These are phyloP conservation scores for Kryptopterus vitreolus DNA, from an alignment of 2,797 vertebrate species.

Conservation along the genomic window DNA sequence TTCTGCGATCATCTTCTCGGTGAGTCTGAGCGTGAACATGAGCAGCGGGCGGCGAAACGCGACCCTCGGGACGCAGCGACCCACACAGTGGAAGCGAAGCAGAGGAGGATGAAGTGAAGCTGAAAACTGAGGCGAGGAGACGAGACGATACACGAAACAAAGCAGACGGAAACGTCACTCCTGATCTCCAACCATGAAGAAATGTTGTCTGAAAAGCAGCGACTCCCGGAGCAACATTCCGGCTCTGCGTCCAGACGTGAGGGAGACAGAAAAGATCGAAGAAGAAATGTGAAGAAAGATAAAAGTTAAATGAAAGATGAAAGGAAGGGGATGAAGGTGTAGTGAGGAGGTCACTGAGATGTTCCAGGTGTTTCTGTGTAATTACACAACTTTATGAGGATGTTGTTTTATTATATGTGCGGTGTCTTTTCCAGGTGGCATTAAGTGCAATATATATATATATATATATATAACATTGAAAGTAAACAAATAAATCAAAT, in stretches of 20 bases:
- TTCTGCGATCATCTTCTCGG: neutral
- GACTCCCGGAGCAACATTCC: neutral
- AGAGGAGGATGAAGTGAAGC: neutral
- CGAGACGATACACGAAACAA: neutral
- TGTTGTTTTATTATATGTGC: too few relatives aligned
- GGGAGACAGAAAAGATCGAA: neutral
- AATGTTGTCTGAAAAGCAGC: neutral
- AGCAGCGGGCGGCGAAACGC: neutral
- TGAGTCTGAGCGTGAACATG: neutral
- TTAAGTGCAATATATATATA: neutral
- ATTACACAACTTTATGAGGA: neutral
- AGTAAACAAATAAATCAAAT: neutral
- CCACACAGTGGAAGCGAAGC: slow-evolving; percentile 10
- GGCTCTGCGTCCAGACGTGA: neutral
- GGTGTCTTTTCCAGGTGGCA: too few relatives aligned
- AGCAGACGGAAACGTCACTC: neutral
- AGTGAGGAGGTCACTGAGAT: neutral
- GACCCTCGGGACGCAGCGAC: neutral
- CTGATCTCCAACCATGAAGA: neutral
- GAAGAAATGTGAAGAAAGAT: neutral
- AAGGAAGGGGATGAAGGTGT: neutral
- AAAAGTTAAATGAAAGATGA: neutral
- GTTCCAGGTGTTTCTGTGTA: neutral
- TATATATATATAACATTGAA: neutral
- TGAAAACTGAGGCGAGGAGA: neutral